Evolutionary conservation across 2,113 vertebrate species (phyloP).

Genomic region (Columbina picui): DNA sequence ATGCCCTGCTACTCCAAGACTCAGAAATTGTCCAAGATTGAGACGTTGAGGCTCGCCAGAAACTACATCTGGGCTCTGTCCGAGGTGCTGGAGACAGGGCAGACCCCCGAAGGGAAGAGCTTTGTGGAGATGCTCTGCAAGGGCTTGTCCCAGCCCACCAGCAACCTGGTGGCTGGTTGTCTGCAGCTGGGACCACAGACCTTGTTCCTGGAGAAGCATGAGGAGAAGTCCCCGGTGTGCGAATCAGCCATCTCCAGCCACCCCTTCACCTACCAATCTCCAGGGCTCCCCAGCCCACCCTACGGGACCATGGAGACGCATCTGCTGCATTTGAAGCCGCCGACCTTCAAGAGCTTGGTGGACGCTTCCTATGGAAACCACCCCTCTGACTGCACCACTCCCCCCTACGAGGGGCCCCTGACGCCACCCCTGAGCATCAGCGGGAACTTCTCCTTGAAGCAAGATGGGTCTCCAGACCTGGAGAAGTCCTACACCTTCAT

Average conservation of each 20-base stretch:
- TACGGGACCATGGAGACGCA: constrained; percentile 93
- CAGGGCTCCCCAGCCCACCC: constrained; percentile 93
- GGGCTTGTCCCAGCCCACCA: constrained; percentile 97
- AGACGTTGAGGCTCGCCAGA: constrained; percentile 91
- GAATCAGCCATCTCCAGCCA: constrained; percentile 67
- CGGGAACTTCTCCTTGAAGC: constrained; percentile 93
- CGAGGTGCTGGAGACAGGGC: constrained; percentile 90
- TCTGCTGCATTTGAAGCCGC: constrained; percentile 87
- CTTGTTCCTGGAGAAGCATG: constrained; percentile 83
- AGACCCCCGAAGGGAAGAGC: constrained; percentile 88
- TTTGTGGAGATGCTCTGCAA: constrained; percentile 98
- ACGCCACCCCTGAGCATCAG: constrained; percentile 94
- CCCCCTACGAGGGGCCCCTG: constrained; percentile 91
- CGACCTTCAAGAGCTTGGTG: constrained; percentile 81
- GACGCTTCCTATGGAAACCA: constrained; percentile 81
- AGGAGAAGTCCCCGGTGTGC: constrained; percentile 80
- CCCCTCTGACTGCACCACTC: constrained; percentile 84
- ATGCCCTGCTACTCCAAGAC: constrained; percentile 99
- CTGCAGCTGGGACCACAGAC: constrained; percentile 85
- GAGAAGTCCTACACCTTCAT: constrained; percentile 85
- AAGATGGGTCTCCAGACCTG: constrained; percentile 88
- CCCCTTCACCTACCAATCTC: constrained; percentile 87
- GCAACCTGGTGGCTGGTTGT: constrained; percentile 95
- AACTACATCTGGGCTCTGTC: constrained; percentile 99
- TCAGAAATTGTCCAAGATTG: constrained; percentile 96